A percentile compares a stretch with the other conserved stretches of the same genome.
Evolutionary conservation across 2,797 vertebrate genomes (phyloP).

Genomic region (Botia almorhae): DNA sequence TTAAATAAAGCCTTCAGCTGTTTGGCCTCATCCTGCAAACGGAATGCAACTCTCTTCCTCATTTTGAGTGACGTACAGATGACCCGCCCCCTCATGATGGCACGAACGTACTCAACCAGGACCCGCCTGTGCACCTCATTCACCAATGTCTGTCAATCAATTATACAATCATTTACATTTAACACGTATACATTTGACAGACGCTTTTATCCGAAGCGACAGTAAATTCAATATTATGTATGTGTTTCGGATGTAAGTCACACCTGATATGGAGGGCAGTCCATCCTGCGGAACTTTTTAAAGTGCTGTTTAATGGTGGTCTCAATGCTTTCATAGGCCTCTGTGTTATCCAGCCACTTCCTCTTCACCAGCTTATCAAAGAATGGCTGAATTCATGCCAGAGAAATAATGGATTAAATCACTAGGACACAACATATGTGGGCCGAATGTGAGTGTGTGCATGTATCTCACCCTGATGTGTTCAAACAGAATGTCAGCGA

Average conservation of each 20-base stretch:
- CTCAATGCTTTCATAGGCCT: constrained; percentile 87
- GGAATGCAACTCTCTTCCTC: constrained; percentile 85
- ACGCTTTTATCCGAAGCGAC: too few species aligned
- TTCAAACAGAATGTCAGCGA: constrained; percentile 84
- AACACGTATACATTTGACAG: too few species aligned
- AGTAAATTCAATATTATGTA: not conserved
- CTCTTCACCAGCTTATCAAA: constrained; percentile 89
- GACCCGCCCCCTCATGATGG: constrained; percentile 86
- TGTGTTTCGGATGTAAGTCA: not conserved
- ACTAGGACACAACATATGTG: not conserved
- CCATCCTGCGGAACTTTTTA: constrained; percentile 85
- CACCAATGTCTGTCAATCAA: constrained; percentile 79
- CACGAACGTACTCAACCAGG: constrained; percentile 86
- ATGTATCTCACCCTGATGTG: constrained; percentile 85
- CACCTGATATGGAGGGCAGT: constrained; percentile 90
- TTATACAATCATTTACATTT: not conserved
- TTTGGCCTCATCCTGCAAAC: constrained; percentile 86
- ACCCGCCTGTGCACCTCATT: constrained; percentile 88
- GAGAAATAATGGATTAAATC: not conserved
- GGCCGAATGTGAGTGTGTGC: not conserved
- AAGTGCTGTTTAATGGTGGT: constrained; percentile 82
- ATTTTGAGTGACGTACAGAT: constrained; percentile 88
- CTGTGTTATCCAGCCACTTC: constrained; percentile 87
- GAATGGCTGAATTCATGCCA: constrained; percentile 78
- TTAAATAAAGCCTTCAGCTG: constrained; percentile 89